Conservation (phyloP, 2,797 vertebrate species). For the Vultur gryphus region DNA sequence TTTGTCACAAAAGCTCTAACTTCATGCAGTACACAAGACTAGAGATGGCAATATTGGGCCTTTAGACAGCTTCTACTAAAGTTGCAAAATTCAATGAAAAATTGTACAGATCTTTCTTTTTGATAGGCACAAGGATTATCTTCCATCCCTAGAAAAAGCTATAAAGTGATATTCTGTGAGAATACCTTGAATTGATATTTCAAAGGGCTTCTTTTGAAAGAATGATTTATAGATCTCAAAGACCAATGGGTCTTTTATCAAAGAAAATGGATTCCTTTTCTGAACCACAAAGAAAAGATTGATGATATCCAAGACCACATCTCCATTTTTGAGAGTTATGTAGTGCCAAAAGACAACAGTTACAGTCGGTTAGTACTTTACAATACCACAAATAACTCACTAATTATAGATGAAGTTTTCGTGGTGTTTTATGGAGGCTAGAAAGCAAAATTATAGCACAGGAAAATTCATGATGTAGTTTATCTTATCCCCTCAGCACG, state of each 20-base stretch:
- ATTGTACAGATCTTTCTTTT: slow-evolving; percentile 42
- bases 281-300: slow-evolving; percentile 70
- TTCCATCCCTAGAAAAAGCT: slow-evolving; percentile 45
- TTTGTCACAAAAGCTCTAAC: not conserved
- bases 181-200: slow-evolving; percentile 70
- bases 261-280: slow-evolving; percentile 73
- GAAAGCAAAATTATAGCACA: not conserved
- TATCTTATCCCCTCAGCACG: not conserved
- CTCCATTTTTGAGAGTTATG: slow-evolving; percentile 46
- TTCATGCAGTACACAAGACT: not conserved
- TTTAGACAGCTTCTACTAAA: slow-evolving; percentile 4
- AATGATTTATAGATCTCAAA: slow-evolving; percentile 77
- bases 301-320: slow-evolving; percentile 62
- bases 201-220: slow-evolving; percentile 67
- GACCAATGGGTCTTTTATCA: slow-evolving; percentile 70
- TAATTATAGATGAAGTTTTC: slow-evolving; percentile 22
- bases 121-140: slow-evolving; percentile 55
- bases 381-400: not conserved
- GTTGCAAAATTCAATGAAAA: slow-evolving; percentile 47
- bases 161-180: slow-evolving; percentile 61
- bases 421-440: not conserved
- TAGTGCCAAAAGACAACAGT: slow-evolving; percentile 52
- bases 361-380: slow-evolving; percentile 9
- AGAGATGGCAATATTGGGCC: not conserved
- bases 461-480: not conserved